Conservation (phyloP, 2,888 invertebrate species). For the Apotomis betuletana region DNA sequence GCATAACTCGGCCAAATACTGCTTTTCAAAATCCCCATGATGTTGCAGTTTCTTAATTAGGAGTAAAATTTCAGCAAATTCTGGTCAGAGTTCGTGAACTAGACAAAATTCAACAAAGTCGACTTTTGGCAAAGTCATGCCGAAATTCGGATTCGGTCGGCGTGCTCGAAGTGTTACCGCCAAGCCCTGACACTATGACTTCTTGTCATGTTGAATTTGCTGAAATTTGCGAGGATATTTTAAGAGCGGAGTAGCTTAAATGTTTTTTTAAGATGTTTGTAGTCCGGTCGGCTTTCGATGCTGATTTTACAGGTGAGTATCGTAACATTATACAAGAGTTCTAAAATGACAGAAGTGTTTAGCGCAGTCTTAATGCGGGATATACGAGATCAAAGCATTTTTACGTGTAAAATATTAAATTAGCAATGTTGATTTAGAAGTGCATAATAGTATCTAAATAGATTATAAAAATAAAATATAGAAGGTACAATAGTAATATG, state of each 20-base stretch:
- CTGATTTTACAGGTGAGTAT: too few species aligned
- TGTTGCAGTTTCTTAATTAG: constrained; percentile 30
- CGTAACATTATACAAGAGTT: too few species aligned
- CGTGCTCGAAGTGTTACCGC: constrained; percentile 17
- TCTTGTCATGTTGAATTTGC: constrained; percentile 1
- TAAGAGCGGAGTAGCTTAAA: background rate
- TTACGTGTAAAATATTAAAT: too few species aligned
- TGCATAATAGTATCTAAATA: too few species aligned
- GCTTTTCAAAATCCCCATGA: constrained; percentile 10
- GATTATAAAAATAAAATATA: too few species aligned
- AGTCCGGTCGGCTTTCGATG: too few species aligned
- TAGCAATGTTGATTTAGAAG: too few species aligned
- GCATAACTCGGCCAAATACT: background rate
- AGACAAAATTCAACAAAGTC: constrained; percentile 28
- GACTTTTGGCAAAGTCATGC: constrained; percentile 20
- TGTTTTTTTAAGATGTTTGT: background rate
- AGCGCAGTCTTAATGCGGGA: too few species aligned
- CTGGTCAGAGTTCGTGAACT: constrained; percentile 15
- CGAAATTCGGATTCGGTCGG: constrained; percentile 2
- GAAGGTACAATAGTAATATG: too few species aligned
- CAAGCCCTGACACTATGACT: constrained; percentile 7
- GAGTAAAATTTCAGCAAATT: constrained; percentile 28
- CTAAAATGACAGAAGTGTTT: too few species aligned
- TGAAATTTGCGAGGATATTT: background rate
- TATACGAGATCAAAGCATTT: too few species aligned